These are phyloP conservation scores for Nematostella vectensis DNA, from an alignment of 92 coral and sea anemone species.

Conservation along the genomic window DNA sequence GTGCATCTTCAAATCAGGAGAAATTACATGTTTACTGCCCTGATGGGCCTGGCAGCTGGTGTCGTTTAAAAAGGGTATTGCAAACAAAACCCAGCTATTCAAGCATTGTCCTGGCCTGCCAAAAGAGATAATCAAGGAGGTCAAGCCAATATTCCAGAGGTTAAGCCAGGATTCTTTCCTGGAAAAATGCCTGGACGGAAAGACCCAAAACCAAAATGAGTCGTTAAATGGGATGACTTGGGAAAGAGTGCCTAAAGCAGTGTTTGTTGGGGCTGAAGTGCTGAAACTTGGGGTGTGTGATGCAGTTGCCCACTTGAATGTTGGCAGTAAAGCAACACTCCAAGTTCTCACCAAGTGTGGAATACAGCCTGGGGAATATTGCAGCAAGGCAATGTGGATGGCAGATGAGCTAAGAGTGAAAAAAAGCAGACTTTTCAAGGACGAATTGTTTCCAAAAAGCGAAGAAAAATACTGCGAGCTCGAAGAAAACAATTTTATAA, in stretches of 20 bases:
- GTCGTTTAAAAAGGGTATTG: constrained; percentile 7
- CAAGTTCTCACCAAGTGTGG: constrained; percentile 20
- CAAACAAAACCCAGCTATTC: constrained; percentile 3
- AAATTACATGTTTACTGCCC: constrained; percentile 17
- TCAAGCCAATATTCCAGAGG: constrained; percentile 26
- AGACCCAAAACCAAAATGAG: constrained; percentile 47
- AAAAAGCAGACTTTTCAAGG: no score
- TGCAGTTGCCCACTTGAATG: constrained; percentile 51
- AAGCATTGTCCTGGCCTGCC: constrained; percentile 45
- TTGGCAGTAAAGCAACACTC: constrained; percentile 35
- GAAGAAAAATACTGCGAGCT: no score
- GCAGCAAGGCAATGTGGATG: no score
- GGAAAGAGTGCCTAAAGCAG: constrained; percentile 36
- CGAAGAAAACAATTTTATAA: no score
- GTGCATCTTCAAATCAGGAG: constrained; percentile 3
- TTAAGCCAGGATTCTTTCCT: constrained; percentile 39
- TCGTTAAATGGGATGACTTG: constrained; percentile 43
- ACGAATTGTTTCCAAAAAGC: no score
- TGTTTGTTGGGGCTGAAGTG: constrained; percentile 17
- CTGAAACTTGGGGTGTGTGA: constrained; percentile 36
- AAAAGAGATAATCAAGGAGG: constrained; percentile 19
- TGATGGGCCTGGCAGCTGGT: constrained; percentile 6
- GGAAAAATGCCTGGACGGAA: constrained; percentile 37
- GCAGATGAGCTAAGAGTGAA: no score
- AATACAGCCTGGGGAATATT: constrained; percentile 38